Evolutionary conservation across 2,797 vertebrate species (phyloP).

Genomic region (Yasuhikotakia modesta): DNA sequence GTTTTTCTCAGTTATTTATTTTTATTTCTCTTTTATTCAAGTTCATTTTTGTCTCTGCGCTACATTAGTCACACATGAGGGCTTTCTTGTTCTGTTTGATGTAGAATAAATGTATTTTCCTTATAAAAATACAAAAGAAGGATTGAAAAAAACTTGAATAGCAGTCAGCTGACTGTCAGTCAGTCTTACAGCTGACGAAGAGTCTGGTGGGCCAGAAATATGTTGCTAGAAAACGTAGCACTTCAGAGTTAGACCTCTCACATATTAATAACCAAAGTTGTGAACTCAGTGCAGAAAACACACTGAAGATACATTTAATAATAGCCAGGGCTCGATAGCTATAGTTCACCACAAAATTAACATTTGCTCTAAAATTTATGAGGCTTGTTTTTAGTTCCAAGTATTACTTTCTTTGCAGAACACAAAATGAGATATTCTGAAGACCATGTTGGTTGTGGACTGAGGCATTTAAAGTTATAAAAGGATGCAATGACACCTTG

Average conservation of each 20-base stretch:
- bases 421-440: neutral
- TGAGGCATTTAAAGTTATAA: neutral
- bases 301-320: conserved; percentile 24
- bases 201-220: conserved; percentile 33
- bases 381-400: neutral
- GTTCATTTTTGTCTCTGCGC: neutral
- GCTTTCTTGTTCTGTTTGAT: neutral
- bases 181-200: conserved; percentile 36
- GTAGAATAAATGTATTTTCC: neutral
- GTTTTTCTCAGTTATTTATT: neutral
- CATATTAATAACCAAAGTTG: conserved; percentile 50
- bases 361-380: neutral
- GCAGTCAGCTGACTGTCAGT: conserved; percentile 38
- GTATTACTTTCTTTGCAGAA: neutral
- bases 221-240: conserved; percentile 57
- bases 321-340: neutral
- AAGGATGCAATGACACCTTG: no score
- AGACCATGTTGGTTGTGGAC: neutral
- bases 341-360: neutral
- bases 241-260: conserved; percentile 46
- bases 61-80: conserved; percentile 4
- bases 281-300: conserved; percentile 33
- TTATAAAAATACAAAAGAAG: neutral
- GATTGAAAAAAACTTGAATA: neutral
- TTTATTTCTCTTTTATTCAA: neutral